Conservation (phyloP, 2,797 vertebrate genomes). For the Sebastolobus altivelis region DNA sequence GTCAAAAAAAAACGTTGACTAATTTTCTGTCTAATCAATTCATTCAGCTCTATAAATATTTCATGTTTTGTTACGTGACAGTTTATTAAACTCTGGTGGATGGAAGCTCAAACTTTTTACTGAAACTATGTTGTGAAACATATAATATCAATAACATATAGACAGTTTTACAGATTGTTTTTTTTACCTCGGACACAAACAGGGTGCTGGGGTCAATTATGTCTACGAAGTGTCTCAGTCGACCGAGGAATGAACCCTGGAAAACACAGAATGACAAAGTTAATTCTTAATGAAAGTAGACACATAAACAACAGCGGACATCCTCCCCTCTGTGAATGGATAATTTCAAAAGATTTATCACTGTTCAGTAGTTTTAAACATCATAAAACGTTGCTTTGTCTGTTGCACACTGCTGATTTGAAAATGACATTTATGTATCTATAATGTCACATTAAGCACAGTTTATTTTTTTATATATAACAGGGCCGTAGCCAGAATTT, state of each 20-base stretch:
- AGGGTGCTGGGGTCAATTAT: conserved; percentile 95
- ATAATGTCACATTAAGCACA: background rate
- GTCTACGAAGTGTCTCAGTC: conserved; percentile 93
- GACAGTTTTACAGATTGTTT: conserved; percentile 15
- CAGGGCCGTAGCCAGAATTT: background rate
- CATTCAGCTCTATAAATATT: no score
- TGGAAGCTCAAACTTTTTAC: background rate
- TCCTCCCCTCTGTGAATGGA: conserved; percentile 1
- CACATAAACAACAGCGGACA: background rate
- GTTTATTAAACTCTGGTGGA: background rate
- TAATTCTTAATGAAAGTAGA: conserved; percentile 9
- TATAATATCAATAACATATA: background rate
- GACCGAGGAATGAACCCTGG: conserved; percentile 91
- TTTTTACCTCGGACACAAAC: conserved; percentile 93
- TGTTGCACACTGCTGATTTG: background rate
- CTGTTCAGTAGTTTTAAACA: background rate
- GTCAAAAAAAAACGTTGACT: no score
- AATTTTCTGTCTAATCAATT: no score
- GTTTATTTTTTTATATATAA: background rate
- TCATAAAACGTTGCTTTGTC: background rate
- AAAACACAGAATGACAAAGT: conserved; percentile 37
- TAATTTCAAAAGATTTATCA: conserved; percentile 7
- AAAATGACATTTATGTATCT: background rate
- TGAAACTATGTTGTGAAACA: background rate
- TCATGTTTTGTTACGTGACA: background rate